phyloP scores from a whole-genome alignment of 2,797 vertebrate genomes.

The Acipenser transmontanus region DNA sequence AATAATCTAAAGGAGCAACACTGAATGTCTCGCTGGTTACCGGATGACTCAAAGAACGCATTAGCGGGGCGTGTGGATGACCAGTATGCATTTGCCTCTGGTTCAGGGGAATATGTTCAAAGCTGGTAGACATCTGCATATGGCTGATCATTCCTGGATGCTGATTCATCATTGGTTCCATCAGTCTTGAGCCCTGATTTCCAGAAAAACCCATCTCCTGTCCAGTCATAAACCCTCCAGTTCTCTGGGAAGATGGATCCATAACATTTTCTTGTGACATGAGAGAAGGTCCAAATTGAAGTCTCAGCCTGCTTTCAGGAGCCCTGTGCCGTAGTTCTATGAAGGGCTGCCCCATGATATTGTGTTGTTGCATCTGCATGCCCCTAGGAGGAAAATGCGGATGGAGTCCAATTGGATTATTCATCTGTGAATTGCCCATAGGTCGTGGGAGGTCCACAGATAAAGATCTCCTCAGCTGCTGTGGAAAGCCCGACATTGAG shows the following conservation, averaged over 20 bases:
- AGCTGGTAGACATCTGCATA: slow-evolving; percentile 58
- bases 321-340: slow-evolving; percentile 88
- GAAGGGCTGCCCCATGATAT: slow-evolving; percentile 89
- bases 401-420: slow-evolving; percentile 52
- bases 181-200: slow-evolving; percentile 62
- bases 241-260: slow-evolving; percentile 65
- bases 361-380: slow-evolving; percentile 86
- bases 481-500: slow-evolving; percentile 54
- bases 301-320: slow-evolving; percentile 74
- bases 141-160: slow-evolving; percentile 51
- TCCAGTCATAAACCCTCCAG: slow-evolving; percentile 58
- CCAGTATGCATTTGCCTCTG: slow-evolving; percentile 55
- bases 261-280: slow-evolving; percentile 52
- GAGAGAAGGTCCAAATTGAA: slow-evolving; percentile 60
- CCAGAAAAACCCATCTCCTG: slow-evolving; percentile 62
- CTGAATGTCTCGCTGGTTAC: slow-evolving; percentile 64
- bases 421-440: slow-evolving; percentile 44
- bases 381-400: slow-evolving; percentile 77
- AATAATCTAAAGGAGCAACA: slow-evolving; percentile 53
- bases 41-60: slow-evolving; percentile 77
- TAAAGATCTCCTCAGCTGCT: slow-evolving; percentile 81
- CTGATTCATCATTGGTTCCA: slow-evolving; percentile 60
- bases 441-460: slow-evolving; percentile 76
- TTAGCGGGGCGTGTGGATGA: slow-evolving; percentile 58
- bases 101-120: slow-evolving; percentile 77